phyloP scores from a whole-genome alignment of 2,797 vertebrate species.

The Jordanella pulchra region DNA sequence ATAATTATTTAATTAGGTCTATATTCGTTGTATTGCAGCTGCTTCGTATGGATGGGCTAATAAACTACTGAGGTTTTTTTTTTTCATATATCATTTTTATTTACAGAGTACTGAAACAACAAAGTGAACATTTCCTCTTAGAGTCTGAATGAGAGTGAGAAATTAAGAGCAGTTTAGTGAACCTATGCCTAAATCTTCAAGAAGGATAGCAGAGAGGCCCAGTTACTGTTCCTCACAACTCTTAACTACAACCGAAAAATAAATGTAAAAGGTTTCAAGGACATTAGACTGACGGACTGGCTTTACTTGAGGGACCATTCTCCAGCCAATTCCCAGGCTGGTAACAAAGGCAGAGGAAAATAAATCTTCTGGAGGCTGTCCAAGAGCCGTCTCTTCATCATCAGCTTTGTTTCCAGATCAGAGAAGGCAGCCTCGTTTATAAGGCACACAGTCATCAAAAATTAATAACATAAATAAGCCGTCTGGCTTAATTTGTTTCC shows the following conservation, averaged over 20 bases:
- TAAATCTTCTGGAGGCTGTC: conserved; percentile 23
- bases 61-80: neutral
- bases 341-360: conserved; percentile 47
- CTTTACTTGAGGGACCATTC: conserved; percentile 44
- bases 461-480: conserved; percentile 48
- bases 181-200: conserved; percentile 19
- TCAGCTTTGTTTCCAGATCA: conserved; percentile 43
- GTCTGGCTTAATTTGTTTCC: conserved; percentile 40
- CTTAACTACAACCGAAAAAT: conserved; percentile 27
- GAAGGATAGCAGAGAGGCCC: conserved; percentile 26
- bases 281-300: conserved; percentile 34
- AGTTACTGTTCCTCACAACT: conserved; percentile 40
- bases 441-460: conserved; percentile 36
- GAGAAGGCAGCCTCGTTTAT: conserved; percentile 37
- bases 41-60: neutral
- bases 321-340: conserved; percentile 37
- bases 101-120: neutral
- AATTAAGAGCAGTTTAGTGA: conserved; percentile 15
- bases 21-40: no score
- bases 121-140: conserved; percentile 19
- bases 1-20: no score
- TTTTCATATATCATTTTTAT: conserved; percentile 11
- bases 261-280: conserved; percentile 47
- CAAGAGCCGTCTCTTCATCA: conserved; percentile 29
- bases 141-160: conserved; percentile 2